phyloP scores from a whole-genome alignment of 2,888 invertebrate genomes.

The Beris chalybata region DNA sequence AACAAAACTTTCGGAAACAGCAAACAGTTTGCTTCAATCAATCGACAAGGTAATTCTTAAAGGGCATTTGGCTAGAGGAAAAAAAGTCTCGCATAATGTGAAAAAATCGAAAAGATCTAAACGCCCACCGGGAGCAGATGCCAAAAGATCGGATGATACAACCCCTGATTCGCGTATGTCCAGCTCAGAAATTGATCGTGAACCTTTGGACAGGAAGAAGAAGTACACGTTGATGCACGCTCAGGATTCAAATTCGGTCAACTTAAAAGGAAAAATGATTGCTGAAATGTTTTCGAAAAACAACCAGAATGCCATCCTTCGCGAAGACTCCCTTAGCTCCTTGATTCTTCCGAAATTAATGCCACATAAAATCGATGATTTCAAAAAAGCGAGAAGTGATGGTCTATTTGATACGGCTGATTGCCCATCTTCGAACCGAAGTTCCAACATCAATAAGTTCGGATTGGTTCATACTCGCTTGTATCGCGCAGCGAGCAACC shows the following conservation, averaged over 20 bases:
- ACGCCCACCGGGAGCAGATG: no score
- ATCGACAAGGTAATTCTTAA: slow-evolving; percentile 15
- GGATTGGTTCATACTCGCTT: no score
- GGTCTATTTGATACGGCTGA: no score
- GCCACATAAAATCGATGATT: not conserved
- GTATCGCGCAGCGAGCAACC: no score
- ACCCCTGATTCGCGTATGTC: no score
- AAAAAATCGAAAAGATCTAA: not conserved
- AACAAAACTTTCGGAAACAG: slow-evolving; percentile 4
- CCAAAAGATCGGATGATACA: no score
- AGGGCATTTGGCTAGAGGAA: not conserved
- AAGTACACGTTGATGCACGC: not conserved
- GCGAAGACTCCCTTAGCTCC: not conserved
- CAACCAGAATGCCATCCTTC: not conserved
- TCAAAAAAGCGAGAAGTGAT: not conserved
- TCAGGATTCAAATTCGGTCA: not conserved
- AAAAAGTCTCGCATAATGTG: no score
- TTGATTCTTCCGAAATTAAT: not conserved
- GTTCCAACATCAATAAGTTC: no score
- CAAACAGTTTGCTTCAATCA: slow-evolving; percentile 3
- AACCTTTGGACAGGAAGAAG: not conserved
- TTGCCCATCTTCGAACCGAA: no score
- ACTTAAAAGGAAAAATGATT: not conserved
- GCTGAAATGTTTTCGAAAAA: not conserved
- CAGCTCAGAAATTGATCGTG: not conserved